These are phyloP conservation scores for Protomyctophum bolini DNA, from an alignment of 2,113 vertebrate genomes.

Conservation along the genomic window DNA sequence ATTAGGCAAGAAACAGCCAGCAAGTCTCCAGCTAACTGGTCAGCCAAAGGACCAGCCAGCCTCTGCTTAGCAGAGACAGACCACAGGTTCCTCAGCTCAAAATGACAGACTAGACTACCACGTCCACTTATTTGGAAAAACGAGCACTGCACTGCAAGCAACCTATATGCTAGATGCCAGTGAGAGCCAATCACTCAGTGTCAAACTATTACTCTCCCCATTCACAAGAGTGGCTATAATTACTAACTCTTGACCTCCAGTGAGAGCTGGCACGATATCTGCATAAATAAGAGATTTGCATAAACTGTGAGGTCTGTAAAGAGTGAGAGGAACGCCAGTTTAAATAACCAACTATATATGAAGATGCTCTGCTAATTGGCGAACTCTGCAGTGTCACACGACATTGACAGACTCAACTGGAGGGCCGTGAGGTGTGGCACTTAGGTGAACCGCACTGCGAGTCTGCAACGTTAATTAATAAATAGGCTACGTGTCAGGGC, in stretches of 20 bases:
- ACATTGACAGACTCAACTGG: background rate
- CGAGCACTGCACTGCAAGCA: background rate
- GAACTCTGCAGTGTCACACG: background rate
- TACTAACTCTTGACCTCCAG: background rate
- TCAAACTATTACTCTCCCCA: background rate
- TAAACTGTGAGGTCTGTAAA: conserved; percentile 7
- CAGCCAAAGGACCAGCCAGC: background rate
- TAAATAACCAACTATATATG: background rate
- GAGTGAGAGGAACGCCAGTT: background rate
- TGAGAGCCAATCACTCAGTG: background rate
- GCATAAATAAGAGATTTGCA: background rate
- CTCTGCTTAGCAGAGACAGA: background rate
- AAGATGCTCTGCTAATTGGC: background rate
- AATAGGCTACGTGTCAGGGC: no score
- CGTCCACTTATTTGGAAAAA: conserved; percentile 3
- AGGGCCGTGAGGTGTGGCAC: background rate
- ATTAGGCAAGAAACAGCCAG: no score
- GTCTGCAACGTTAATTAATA: no score
- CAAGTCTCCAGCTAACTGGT: no score
- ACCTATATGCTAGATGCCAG: no score
- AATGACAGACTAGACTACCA: conserved; percentile 3
- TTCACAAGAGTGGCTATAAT: background rate
- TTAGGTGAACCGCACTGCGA: no score
- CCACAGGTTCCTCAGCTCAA: background rate
- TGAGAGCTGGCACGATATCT: conserved; percentile 2